phyloP scores from a whole-genome alignment of 2,113 vertebrate species.

The Corydoras maculifer region DNA sequence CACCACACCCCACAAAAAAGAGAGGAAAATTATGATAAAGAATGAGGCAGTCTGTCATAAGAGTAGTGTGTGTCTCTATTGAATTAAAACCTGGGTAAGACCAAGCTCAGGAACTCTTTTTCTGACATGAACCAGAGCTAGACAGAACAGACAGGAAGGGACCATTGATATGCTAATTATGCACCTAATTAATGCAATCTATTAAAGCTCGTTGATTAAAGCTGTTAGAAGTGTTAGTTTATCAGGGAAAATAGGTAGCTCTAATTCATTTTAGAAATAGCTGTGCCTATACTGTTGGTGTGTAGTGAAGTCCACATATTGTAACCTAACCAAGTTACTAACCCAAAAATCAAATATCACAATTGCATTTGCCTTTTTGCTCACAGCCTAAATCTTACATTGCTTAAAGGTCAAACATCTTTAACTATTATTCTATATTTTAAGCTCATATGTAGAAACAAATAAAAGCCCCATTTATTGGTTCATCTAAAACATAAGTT shows the following conservation, averaged over 20 bases:
- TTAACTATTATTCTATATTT: too few relatives aligned
- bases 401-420: too few relatives aligned
- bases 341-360: not conserved
- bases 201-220: conserved; percentile 52
- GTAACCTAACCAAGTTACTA: not conserved
- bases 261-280: conserved; percentile 6
- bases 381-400: too few relatives aligned
- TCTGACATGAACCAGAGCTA: not conserved
- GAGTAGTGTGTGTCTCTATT: conserved; percentile 8
- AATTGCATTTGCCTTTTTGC: too few relatives aligned
- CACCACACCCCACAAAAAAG: not conserved
- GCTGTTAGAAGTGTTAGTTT: conserved; percentile 42
- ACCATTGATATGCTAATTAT: conserved; percentile 61
- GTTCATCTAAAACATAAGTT: too few relatives aligned
- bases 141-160: conserved; percentile 29
- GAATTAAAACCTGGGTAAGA: conserved; percentile 11
- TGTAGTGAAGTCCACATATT: too few relatives aligned
- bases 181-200: conserved; percentile 59
- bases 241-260: conserved; percentile 37
- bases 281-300: too few relatives aligned
- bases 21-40: not conserved
- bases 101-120: conserved; percentile 21
- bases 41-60: conserved; percentile 11
- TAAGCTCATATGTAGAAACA: too few relatives aligned
- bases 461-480: too few relatives aligned